A percentile compares a stretch with the other conserved stretches of the same genome.
Conservation (phyloP, 2,888 invertebrate species). For the Parascotia fuliginaria region DNA sequence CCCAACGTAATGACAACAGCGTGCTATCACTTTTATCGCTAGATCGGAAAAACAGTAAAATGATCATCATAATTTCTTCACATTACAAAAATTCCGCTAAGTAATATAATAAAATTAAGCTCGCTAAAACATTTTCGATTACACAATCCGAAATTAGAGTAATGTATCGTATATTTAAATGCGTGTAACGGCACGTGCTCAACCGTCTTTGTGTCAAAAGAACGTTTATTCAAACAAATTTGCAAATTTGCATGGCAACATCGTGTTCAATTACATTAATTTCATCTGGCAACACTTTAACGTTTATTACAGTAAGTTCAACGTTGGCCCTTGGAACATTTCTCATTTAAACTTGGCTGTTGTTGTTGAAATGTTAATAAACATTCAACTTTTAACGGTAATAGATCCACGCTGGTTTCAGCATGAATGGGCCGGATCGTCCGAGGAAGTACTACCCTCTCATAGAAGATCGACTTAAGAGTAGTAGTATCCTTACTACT, state of each 20-base stretch:
- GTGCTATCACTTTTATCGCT: no score
- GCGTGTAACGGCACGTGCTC: not conserved
- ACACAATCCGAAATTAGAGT: not conserved
- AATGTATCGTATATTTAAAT: not conserved
- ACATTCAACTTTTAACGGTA: no score
- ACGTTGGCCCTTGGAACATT: slow-evolving; percentile 17
- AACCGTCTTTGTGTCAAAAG: not conserved
- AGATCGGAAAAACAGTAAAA: no score
- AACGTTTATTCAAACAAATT: slow-evolving; percentile 6
- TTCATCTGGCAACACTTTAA: slow-evolving; percentile 7
- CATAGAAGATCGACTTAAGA: no score
- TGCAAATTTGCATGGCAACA: slow-evolving; percentile 8
- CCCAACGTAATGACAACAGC: no score
- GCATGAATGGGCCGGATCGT: no score
- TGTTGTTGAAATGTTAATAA: slow-evolving; percentile 36
- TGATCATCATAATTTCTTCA: no score
- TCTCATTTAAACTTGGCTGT: slow-evolving; percentile 39
- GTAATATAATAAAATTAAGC: no score
- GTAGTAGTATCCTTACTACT: no score
- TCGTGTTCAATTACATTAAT: slow-evolving; percentile 10
- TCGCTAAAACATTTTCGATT: not conserved
- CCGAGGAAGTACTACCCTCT: no score
- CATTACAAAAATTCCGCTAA: no score
- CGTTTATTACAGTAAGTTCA: slow-evolving; percentile 20
- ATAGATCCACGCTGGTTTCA: no score